These are phyloP conservation scores for Neria commutata DNA, from an alignment of 2,888 invertebrate genomes.

Conservation along the genomic window DNA sequence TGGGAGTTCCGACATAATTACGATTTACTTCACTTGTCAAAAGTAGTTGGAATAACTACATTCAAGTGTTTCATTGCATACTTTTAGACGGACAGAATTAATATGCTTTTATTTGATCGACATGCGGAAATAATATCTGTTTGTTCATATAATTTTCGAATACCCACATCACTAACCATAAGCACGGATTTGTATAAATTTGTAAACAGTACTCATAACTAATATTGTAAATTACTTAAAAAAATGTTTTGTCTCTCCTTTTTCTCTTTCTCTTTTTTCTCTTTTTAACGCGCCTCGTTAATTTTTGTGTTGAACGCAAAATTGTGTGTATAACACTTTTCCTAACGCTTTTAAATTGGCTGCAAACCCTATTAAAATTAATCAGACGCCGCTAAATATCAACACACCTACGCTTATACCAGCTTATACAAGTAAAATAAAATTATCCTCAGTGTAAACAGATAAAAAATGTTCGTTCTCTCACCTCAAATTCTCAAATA, in stretches of 20 bases:
- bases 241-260: slow-evolving; percentile 30
- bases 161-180: slow-evolving; percentile 5
- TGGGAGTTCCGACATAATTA: neutral
- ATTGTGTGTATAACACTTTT: too few relatives aligned
- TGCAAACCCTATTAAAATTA: too few relatives aligned
- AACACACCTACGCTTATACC: neutral
- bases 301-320: too few relatives aligned
- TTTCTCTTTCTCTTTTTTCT: slow-evolving; percentile 41
- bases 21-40: neutral
- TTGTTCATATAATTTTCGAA: too few relatives aligned
- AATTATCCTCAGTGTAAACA: neutral
- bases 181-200: slow-evolving; percentile 15
- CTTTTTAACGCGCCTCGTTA: slow-evolving; percentile 1
- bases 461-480: neutral
- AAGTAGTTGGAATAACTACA: neutral
- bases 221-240: slow-evolving; percentile 4
- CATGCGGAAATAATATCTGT: too few relatives aligned
- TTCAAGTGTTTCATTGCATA: neutral
- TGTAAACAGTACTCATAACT: slow-evolving; percentile 6
- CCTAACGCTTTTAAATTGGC: too few relatives aligned
- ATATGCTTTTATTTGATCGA: neutral
- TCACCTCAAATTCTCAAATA: neutral
- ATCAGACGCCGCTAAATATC: slow-evolving; percentile 32
- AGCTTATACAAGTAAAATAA: too few relatives aligned
- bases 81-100: neutral